phyloP scores from a whole-genome alignment of 2,113 vertebrate genomes.

The Myotis davidii region DNA sequence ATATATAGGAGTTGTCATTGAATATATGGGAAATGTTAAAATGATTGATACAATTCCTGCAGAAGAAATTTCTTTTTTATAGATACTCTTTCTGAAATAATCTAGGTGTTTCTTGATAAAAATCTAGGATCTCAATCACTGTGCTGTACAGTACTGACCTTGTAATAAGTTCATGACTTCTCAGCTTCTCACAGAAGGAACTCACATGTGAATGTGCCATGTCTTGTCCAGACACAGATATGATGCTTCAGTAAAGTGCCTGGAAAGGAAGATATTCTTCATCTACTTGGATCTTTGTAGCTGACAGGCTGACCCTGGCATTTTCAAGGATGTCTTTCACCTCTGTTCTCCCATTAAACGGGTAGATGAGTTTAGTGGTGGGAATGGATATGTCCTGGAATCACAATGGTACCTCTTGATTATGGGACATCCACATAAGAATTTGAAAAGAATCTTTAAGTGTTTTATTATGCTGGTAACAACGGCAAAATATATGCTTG shows the following conservation, averaged over 20 bases:
- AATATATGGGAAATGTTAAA: background rate
- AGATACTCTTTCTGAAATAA: background rate
- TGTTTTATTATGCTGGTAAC: background rate
- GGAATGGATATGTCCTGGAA: background rate
- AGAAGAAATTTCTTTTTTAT: background rate
- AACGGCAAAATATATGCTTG: background rate
- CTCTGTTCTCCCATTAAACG: background rate
- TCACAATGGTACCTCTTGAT: background rate
- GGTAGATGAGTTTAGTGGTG: background rate
- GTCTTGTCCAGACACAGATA: background rate
- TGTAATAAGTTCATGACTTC: background rate
- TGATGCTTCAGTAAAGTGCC: background rate
- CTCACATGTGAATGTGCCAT: background rate
- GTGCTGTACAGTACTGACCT: background rate
- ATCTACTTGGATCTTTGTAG: background rate
- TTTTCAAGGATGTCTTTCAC: background rate
- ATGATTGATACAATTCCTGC: background rate
- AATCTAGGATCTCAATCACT: background rate
- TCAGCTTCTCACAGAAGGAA: background rate
- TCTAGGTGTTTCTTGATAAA: background rate
- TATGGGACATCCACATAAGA: background rate
- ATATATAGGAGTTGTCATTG: background rate
- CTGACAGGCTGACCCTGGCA: background rate
- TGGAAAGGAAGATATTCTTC: background rate
- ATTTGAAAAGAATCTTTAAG: background rate